Conservation (phyloP, 2,113 vertebrate genomes). For the Neolamprologus caudopunctatus region DNA sequence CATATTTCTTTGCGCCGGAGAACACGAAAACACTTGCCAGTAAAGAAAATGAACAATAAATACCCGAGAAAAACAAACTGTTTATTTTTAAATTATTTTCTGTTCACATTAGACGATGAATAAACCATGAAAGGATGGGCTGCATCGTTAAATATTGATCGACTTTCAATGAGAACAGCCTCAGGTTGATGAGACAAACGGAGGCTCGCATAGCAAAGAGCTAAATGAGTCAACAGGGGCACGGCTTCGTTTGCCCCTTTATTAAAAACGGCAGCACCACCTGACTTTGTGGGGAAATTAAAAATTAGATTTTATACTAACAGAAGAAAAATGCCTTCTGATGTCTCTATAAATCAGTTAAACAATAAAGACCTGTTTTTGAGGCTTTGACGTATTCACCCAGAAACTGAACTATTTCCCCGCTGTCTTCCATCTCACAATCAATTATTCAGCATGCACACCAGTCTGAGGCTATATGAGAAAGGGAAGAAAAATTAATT, state of each 20-base stretch:
- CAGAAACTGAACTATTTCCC: slow-evolving; percentile 15
- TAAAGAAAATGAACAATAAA: not conserved
- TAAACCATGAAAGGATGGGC: slow-evolving; percentile 19
- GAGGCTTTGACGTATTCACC: not conserved
- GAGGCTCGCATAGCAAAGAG: not conserved
- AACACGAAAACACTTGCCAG: not conserved
- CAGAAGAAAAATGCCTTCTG: not conserved
- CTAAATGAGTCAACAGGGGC: not conserved
- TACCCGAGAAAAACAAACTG: not conserved
- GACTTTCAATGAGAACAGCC: slow-evolving; percentile 8
- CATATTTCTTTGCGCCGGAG: not conserved
- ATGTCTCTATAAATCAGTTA: not conserved
- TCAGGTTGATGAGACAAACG: not conserved
- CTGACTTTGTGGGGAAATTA: not conserved
- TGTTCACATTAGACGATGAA: not conserved
- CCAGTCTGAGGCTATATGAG: slow-evolving; percentile 26
- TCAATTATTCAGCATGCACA: slow-evolving; percentile 59
- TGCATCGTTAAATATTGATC: slow-evolving; percentile 44
- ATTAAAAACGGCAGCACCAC: not conserved
- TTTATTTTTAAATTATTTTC: not conserved
- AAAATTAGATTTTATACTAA: not conserved
- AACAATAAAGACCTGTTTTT: not conserved
- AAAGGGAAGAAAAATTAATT: slow-evolving; percentile 1
- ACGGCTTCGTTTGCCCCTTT: not conserved
- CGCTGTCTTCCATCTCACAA: slow-evolving; percentile 10